Percentiles rank a stretch among this genome's conserved stretches.
These are phyloP conservation scores for Antheraea mylitta DNA, from an alignment of 1,140 invertebrate genomes.

Conservation along the genomic window DNA sequence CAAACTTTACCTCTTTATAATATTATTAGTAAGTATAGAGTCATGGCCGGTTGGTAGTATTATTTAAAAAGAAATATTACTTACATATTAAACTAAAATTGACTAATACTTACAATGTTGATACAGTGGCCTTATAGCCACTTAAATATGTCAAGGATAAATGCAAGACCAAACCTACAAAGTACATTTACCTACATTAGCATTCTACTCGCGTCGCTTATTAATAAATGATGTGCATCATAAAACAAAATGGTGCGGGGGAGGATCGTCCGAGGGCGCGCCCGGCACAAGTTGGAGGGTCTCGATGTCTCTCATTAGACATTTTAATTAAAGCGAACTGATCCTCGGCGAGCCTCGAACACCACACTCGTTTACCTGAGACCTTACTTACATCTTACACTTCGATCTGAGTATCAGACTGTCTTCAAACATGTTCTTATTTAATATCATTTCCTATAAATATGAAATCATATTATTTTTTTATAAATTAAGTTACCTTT, in stretches of 20 bases:
- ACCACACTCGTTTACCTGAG: constrained; percentile 16
- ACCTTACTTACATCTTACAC: not conserved
- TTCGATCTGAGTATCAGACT: not conserved
- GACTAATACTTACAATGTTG: too few relatives aligned
- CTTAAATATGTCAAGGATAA: too few relatives aligned
- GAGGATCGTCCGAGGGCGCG: not conserved
- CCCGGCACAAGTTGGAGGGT: not conserved
- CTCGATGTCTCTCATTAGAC: constrained; percentile 32
- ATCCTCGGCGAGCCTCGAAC: constrained; percentile 7
- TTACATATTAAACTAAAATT: too few relatives aligned
- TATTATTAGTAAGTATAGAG: too few relatives aligned
- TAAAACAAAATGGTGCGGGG: constrained; percentile 11
- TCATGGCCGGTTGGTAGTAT: too few relatives aligned
- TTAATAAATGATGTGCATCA: not conserved
- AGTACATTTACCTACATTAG: not conserved
- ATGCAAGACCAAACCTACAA: not conserved
- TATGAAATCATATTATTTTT: too few relatives aligned
- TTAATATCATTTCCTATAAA: too few relatives aligned
- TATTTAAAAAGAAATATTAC: too few relatives aligned
- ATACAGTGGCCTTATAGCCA: too few relatives aligned
- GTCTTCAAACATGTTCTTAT: too few relatives aligned
- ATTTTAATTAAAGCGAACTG: constrained; percentile 39
- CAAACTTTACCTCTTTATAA: too few relatives aligned
- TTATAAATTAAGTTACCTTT: too few relatives aligned
- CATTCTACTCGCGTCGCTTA: not conserved